These are phyloP conservation scores for Picathartes gymnocephalus DNA, from an alignment of 2,113 vertebrate genomes.

Conservation along the genomic window DNA sequence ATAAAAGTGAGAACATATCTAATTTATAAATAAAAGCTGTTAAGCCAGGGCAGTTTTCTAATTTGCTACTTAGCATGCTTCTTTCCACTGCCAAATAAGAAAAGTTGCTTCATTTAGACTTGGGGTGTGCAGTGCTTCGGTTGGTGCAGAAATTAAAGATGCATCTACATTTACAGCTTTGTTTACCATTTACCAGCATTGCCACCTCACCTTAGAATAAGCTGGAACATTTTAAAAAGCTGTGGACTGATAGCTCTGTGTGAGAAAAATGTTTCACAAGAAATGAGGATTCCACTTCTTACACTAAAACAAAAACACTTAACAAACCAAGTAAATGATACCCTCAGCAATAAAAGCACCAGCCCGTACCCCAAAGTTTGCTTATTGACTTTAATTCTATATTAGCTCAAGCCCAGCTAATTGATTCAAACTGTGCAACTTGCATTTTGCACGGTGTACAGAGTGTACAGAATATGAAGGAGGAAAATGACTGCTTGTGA, in stretches of 20 bases:
- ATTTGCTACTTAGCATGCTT: neutral
- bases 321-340: accelerated
- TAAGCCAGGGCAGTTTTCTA: neutral
- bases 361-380: neutral
- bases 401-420: neutral
- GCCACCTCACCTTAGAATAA: neutral
- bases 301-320: neutral
- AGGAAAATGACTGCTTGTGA: neutral
- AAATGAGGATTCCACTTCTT: neutral
- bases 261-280: neutral
- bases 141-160: neutral
- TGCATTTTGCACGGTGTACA: neutral
- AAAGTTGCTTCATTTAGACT: neutral
- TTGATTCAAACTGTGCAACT: neutral
- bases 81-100: neutral
- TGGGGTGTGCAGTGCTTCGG: neutral
- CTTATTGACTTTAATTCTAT: neutral
- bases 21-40: neutral
- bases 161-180: neutral
- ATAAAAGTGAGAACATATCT: neutral
- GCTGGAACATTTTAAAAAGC: neutral
- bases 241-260: neutral
- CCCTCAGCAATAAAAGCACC: neutral
- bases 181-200: neutral
- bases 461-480: neutral